Base-by-base conservation (phyloP, 2,113 vertebrate species). In the Chionomys nivalis region DNA sequence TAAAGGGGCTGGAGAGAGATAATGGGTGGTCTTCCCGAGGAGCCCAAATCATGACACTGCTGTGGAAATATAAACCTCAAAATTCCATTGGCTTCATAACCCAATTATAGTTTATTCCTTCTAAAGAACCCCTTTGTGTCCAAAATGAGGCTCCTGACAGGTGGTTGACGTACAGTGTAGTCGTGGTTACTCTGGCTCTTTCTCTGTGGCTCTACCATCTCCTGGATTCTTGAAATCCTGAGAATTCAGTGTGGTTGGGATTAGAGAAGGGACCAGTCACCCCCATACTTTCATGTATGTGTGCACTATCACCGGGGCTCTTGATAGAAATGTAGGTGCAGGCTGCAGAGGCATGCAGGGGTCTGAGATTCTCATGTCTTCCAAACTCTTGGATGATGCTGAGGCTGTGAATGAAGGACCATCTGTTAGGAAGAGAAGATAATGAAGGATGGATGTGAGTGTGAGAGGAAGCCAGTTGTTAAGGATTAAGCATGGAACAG, bases 61-160 rank as follows among this genome's bases (percentile, higher is more conserved):
- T 83, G 23, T 28, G 17, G 44, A 65, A 55, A 87, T 63, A 28
- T 47, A 42, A 91, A 68, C 6, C 36, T 90, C 31, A 87, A 31
- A 44, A 58, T 95, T 75, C 42, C 61, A 65, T 0, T 21, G 17
- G 58, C 89, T 87, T 73, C 5, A 31, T 66, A 65, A 65, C 73
- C n/a, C n/a, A 90, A 3, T 65, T 55, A n/a, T 68, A 61, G 76
- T 39, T 76, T 91, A 86, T 81, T 88, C 31, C n/a, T 93, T 88
- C 42, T 58, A 52, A 68, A 68, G 83, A 66, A 13, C 77, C 42
- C 11, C 11, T 63, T 78, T 75, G 91, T 75, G 47, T 73, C 65
- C 55, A 33, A 89, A 86, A 39, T 55, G 42, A 85, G 7, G 13
- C 65, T 93, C 49, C 65, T 52, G 23, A 13, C 19, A 14, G 73